Conservation (phyloP, 2,113 vertebrate genomes). For the Syrrhaptes paradoxus region DNA sequence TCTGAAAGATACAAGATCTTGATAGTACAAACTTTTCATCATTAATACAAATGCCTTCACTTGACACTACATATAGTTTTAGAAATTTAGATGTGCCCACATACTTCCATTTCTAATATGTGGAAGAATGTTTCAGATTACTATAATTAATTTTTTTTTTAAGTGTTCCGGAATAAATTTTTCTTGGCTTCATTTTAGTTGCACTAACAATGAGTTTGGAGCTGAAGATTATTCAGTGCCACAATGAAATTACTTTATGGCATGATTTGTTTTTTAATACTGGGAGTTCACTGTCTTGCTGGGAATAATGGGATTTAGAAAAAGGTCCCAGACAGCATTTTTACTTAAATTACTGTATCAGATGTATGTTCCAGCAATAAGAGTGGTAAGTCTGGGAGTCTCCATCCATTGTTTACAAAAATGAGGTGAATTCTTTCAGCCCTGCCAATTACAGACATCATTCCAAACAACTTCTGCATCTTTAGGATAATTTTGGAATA, state of each 20-base stretch:
- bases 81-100: not conserved
- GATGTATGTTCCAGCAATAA: constrained; percentile 20
- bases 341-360: not conserved
- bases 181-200: constrained; percentile 31
- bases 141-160: not conserved
- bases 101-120: not conserved
- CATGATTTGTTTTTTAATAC: constrained; percentile 4
- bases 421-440: not conserved
- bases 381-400: not conserved
- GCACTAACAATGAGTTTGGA: not conserved
- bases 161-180: not conserved
- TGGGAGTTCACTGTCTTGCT: constrained; percentile 15
- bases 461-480: constrained; percentile 29
- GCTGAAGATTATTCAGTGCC: not conserved
- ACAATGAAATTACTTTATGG: constrained; percentile 1
- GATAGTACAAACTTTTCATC: not conserved
- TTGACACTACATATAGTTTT: not conserved
- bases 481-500: constrained; percentile 6
- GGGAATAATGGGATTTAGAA: constrained; percentile 14
- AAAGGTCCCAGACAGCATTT: not conserved
- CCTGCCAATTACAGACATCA: not conserved
- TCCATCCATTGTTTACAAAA: constrained; percentile 24
- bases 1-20: not conserved
- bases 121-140: not conserved
- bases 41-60: not conserved